phyloP scores from a whole-genome alignment of 2,888 invertebrate species.

The Bugulina stolonifera region DNA sequence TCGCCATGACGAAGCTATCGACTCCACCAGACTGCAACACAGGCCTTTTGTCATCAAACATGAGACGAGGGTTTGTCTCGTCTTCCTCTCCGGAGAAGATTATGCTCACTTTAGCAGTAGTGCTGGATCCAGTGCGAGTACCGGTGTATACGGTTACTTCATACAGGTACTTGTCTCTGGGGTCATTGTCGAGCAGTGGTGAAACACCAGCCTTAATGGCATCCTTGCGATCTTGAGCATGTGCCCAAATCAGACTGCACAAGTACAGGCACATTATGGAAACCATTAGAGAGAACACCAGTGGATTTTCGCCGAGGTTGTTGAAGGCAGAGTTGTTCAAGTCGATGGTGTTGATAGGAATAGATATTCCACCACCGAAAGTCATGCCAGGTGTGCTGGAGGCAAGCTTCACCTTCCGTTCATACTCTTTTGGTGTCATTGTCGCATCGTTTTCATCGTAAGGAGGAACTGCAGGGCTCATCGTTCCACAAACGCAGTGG shows the following conservation, averaged over 20 bases:
- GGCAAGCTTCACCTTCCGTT: neutral
- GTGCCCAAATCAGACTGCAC: conserved; percentile 32
- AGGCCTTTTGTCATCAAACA: conserved; percentile 37
- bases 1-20: conserved; percentile 48
- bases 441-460: conserved; percentile 3
- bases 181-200: conserved; percentile 47
- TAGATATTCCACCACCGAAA: conserved; percentile 28
- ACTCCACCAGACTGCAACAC: conserved; percentile 41
- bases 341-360: conserved; percentile 34
- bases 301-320: conserved; percentile 34
- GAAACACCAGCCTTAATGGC: conserved; percentile 38
- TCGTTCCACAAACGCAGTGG: conserved; percentile 3
- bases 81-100: conserved; percentile 43
- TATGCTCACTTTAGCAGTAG: conserved; percentile 37
- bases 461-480: neutral
- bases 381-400: conserved; percentile 8
- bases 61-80: conserved; percentile 40
- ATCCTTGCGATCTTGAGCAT: conserved; percentile 31
- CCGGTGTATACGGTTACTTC: conserved; percentile 50
- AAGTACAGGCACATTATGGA: conserved; percentile 32
- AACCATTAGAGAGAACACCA: conserved; percentile 33
- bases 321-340: conserved; percentile 33
- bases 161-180: conserved; percentile 46
- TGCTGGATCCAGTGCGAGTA: conserved; percentile 33
- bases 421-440: neutral